Base-by-base conservation (phyloP, 2,797 vertebrate genomes). In the Dermochelys coriacea region DNA sequence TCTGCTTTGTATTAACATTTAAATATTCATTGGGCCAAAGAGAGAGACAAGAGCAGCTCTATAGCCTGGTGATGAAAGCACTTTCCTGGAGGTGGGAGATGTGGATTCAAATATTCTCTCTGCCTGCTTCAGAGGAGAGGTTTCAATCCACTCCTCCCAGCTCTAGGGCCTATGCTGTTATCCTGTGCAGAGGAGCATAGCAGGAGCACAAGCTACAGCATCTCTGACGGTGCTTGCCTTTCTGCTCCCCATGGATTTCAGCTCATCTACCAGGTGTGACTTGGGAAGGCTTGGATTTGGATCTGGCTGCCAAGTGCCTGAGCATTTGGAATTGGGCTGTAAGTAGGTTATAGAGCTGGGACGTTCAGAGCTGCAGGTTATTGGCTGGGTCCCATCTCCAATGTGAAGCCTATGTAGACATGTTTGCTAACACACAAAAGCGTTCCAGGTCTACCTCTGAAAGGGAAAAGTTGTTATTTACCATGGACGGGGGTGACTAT, bases 351-450 rank as follows among this genome's bases (percentile, higher is more conserved):
- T 68, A 84, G 88, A 95, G 93, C 80, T 88, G 82, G 54, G 77
- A 90, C 83, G 82, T 93, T 88, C 80, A 71, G 29, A 61, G 57
- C 57, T 82, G 85, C 0, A 3, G 95, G 61, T 77, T 95, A 82
- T 96, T 95, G 95, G 68, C 96, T 95, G 85, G 89, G 95, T 52
- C 16, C 87, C 93, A 95, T 27, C 34, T n/a, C 61, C 64, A 21
- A 89, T 54, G 90, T 77, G 29, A 86, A 37, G 49, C 80, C 82
- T 82, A 27, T 74, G 49, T 84, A 77, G 93, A 71, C 75, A 51
- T 79, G 16, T 75, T 87, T 91, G 75, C 92, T 95, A 95, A 84
- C 21, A 16, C 8, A 59, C 29, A 51, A 80, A 57, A 90, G 45
- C 9, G 68, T 57, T 16, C 86, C 87, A 25, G 86, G 64, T 21